phyloP scores from a whole-genome alignment of 2,113 vertebrate genomes.

The Oreochromis spilurus region DNA sequence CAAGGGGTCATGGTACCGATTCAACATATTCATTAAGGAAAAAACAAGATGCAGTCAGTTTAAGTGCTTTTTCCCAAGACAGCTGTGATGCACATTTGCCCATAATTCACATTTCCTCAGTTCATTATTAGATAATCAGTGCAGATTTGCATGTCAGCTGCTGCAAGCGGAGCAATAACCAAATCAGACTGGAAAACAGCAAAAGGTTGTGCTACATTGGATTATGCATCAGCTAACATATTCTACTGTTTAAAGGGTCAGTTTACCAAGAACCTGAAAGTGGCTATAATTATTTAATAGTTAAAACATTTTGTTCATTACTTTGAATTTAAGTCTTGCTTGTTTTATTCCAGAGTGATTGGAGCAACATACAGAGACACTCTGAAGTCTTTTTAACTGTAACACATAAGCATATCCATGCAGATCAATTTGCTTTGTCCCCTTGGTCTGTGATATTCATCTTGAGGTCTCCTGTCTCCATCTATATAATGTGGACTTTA shows the following conservation, averaged over 20 bases:
- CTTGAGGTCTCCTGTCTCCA: neutral
- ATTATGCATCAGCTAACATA: neutral
- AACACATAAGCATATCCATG: neutral
- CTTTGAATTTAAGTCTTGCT: neutral
- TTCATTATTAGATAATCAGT: constrained; percentile 38
- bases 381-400: neutral
- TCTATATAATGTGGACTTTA: neutral
- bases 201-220: neutral
- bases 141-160: constrained; percentile 16
- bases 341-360: neutral
- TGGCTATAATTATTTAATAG: neutral
- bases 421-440: neutral
- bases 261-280: neutral
- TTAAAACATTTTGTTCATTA: neutral
- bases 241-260: neutral
- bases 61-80: constrained; percentile 15
- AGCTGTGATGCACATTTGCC: constrained; percentile 11
- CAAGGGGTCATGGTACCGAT: constrained; percentile 1
- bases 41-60: constrained; percentile 1
- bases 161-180: neutral
- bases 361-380: neutral
- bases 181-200: neutral
- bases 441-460: neutral
- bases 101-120: constrained; percentile 33
- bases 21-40: constrained; percentile 19